Base-by-base conservation (phyloP, 2,113 vertebrate genomes). In the Rousettus leschenaultii region DNA sequence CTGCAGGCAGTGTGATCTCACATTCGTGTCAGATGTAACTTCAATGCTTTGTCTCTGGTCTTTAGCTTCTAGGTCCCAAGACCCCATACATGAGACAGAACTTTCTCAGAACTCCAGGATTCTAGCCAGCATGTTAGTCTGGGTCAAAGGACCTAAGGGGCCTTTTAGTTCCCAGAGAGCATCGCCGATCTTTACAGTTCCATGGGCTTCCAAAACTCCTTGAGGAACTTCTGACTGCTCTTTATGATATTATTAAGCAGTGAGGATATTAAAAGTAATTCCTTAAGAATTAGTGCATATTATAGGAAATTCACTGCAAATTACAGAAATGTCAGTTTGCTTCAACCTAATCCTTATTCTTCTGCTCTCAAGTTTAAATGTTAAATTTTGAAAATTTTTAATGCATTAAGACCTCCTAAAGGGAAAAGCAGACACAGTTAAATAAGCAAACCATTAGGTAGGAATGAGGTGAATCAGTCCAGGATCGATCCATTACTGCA, bases 371-470 rank as follows among this genome's bases (percentile, higher is more conserved):
- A 71, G 38, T 96, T 84, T 77, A 87, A 86, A 94, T 61, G 65
- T 21, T 77, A 71, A 90, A 33, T 89, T 92, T 95, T 80, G n/a
- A 28, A 57, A 53, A 87, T 33, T 85, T 86, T 71, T 53, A 88
- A 59, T 40, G 24, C 89, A 55, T 79, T 89, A 86, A 92, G 73
- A 70, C 48, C 22, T 51, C 95, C 73, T 70, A 26, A 40, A 66
- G 43, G 95, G 95, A 85, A 97, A 96, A 96, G 77, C 43, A 66
- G 59, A 38, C 82, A 92, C 40, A 91, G 59, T 89, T 87, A 95
- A 97, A 94, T 90, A 95, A 95, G 51, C 65, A 95, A 95, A 61
- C 53, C 38, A 92, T 90, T 86, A 77, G 89, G 53, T 13, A 73
- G 28, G 5, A 95, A 78, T 61, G 51, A 82, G 85, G 71, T n/a